phyloP scores from a whole-genome alignment of 2,888 invertebrate species.

The Heliconius ethilla region DNA sequence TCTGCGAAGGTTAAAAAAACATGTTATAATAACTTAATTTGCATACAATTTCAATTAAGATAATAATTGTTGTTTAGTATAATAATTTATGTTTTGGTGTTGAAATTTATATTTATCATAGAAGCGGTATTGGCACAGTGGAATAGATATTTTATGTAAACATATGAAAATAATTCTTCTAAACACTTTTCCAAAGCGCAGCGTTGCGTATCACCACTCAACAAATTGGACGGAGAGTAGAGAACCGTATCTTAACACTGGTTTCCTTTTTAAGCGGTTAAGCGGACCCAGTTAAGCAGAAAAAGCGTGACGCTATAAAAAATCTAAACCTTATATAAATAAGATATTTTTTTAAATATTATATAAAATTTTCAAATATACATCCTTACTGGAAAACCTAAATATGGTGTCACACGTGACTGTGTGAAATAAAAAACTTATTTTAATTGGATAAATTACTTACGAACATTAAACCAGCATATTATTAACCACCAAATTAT shows the following conservation, averaged over 20 bases:
- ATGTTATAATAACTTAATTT: constrained; percentile 19
- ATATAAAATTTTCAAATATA: too few species aligned
- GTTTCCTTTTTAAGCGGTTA: neutral
- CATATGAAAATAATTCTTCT: too few species aligned
- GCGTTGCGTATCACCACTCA: neutral
- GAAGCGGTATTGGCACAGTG: neutral
- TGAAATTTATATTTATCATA: neutral
- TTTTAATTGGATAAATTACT: too few species aligned
- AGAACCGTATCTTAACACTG: neutral
- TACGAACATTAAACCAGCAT: too few species aligned
- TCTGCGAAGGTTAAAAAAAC: constrained; percentile 14
- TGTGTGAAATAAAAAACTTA: too few species aligned
- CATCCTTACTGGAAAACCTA: too few species aligned
- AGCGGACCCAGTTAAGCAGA: too few species aligned
- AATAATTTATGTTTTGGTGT: neutral
- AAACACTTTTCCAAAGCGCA: neutral
- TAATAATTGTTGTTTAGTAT: constrained; percentile 3
- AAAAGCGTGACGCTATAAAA: too few species aligned
- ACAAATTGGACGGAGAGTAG: neutral
- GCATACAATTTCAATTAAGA: constrained; percentile 22
- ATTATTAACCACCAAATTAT: too few species aligned
- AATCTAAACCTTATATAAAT: too few species aligned
- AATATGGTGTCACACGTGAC: too few species aligned
- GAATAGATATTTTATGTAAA: neutral
- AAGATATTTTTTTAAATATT: too few species aligned